These are phyloP conservation scores for Ptychobarbus kaznakovi DNA, from an alignment of 2,797 vertebrate species.

Conservation along the genomic window DNA sequence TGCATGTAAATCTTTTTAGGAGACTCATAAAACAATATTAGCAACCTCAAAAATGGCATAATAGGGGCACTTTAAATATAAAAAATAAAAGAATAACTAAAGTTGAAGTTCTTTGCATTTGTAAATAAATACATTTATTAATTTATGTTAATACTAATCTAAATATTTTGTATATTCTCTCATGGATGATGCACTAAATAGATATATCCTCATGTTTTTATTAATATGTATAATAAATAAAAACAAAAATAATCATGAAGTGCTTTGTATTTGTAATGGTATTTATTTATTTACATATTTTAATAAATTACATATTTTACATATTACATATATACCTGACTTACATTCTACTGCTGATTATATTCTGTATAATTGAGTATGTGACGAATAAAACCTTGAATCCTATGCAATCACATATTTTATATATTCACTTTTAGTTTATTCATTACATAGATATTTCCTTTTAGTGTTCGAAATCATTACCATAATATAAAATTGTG, in stretches of 20 bases:
- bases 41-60: too few relatives aligned
- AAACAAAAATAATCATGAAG: neutral
- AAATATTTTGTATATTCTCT: neutral
- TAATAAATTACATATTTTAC: neutral
- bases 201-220: too few relatives aligned
- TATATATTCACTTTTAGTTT: neutral
- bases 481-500: neutral
- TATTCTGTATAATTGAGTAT: too few relatives aligned
- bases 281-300: neutral
- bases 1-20: too few relatives aligned
- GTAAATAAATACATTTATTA: too few relatives aligned
- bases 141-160: neutral
- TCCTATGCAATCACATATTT: too few relatives aligned
- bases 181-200: neutral
- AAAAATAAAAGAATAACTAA: too few relatives aligned
- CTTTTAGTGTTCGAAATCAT: neutral
- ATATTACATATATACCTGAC: too few relatives aligned
- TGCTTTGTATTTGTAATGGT: neutral
- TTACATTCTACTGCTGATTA: too few relatives aligned
- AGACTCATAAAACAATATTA: too few relatives aligned
- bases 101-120: neutral
- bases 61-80: too few relatives aligned
- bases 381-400: too few relatives aligned
- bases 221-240: neutral
- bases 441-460: neutral